Conservation (phyloP, 2,888 invertebrate species). For the Drosophila putrida region DNA sequence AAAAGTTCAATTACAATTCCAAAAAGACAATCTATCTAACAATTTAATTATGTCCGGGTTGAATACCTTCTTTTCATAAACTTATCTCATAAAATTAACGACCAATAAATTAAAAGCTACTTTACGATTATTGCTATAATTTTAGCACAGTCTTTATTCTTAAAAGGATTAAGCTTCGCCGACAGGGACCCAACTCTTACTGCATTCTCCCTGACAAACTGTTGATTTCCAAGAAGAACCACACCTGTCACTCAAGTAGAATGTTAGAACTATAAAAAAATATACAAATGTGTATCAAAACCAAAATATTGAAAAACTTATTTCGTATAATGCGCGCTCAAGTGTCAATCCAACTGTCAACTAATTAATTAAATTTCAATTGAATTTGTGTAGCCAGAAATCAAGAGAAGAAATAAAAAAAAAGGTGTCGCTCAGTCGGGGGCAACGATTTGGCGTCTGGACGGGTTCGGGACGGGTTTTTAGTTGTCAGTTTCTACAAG, state of each 20-base stretch:
- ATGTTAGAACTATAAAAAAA: constrained; percentile 23
- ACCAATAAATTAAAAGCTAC: background rate
- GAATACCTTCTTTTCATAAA: background rate
- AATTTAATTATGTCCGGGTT: background rate
- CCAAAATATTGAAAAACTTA: constrained; percentile 25
- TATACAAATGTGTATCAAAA: constrained; percentile 2
- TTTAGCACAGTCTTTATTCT: background rate
- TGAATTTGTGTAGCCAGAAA: constrained; percentile 82
- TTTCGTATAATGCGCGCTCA: constrained; percentile 58
- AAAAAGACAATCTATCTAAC: background rate
- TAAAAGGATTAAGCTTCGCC: background rate
- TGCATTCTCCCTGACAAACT: constrained; percentile 24
- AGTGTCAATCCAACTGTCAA: constrained; percentile 84
- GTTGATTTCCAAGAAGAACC: constrained; percentile 65
- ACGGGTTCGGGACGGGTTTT: constrained; percentile 55
- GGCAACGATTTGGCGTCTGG: constrained; percentile 22
- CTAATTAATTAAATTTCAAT: constrained; percentile 85
- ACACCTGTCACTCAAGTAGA: constrained; percentile 65
- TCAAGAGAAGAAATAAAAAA: constrained; percentile 35
- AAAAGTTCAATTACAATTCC: background rate
- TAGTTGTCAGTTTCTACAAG: constrained; percentile 82
- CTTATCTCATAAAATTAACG: background rate
- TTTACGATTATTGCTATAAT: background rate
- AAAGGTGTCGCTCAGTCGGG: constrained; percentile 73
- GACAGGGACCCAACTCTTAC: background rate